Conservation (phyloP, 2,113 vertebrate species). For the Phrynosoma platyrhinos region DNA sequence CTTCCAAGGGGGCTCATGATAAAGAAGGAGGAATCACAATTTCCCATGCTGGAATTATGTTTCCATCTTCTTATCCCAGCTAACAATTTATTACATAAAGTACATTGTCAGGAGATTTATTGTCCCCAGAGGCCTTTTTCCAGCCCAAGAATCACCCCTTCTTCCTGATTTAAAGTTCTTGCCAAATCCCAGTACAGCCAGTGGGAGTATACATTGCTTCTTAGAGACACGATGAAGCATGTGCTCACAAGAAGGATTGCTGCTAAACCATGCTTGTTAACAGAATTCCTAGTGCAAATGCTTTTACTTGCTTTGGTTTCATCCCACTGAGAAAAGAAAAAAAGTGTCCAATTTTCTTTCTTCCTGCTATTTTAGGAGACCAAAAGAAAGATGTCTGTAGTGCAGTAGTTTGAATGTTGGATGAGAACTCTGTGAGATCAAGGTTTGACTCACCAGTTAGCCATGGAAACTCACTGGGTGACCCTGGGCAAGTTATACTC, state of each 20-base stretch:
- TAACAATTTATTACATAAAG: constrained; percentile 60
- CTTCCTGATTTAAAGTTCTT: constrained; percentile 62
- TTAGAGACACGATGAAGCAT: constrained; percentile 35
- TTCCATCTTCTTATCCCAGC: constrained; percentile 33
- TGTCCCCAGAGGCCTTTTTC: constrained; percentile 45
- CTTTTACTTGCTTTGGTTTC: constrained; percentile 28
- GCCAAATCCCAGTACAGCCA: constrained; percentile 64
- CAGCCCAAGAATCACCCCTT: constrained; percentile 49
- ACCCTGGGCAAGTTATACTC: no score
- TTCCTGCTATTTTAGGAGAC: not conserved
- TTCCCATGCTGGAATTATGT: constrained; percentile 28
- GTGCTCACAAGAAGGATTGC: constrained; percentile 36
- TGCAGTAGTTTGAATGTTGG: not conserved
- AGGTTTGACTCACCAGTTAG: no score
- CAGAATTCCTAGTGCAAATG: constrained; percentile 54
- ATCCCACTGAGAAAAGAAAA: constrained; percentile 25
- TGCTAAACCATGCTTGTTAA: constrained; percentile 57
- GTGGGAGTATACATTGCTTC: constrained; percentile 45
- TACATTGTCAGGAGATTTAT: constrained; percentile 46
- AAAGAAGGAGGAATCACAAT: not conserved
- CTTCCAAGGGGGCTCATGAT: not conserved
- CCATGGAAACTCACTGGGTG: no score
- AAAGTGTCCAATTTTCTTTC: not conserved
- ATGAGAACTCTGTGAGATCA: no score
- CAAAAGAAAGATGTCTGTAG: not conserved